These are phyloP conservation scores for Drosophila villosipedis DNA, from an alignment of 2,888 invertebrate species.

Conservation along the genomic window DNA sequence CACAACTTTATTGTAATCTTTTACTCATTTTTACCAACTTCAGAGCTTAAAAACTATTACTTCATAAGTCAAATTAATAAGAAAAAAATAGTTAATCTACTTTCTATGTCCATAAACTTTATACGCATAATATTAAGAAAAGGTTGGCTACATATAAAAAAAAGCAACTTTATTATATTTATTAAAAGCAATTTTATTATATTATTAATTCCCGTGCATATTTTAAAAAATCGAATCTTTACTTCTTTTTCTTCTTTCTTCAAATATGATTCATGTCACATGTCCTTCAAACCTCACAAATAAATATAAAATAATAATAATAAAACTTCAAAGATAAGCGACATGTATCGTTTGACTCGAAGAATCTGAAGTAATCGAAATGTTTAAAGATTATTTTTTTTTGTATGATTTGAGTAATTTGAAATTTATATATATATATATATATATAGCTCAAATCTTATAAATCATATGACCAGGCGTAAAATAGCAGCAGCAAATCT, in stretches of 20 bases:
- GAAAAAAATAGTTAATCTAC: neutral
- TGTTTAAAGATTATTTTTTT: neutral
- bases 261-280: constrained; percentile 11
- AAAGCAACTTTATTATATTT: neutral
- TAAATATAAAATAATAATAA: neutral
- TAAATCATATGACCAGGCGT: neutral
- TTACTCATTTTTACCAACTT: neutral
- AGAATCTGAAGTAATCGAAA: neutral
- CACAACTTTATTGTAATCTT: neutral
- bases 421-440: neutral
- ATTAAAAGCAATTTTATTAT: neutral
- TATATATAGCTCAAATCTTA: neutral
- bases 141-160: too few relatives aligned
- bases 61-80: neutral
- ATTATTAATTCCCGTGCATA: neutral
- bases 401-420: neutral
- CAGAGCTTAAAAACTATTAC: neutral
- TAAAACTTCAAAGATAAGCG: neutral
- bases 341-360: neutral
- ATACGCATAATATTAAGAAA: too few relatives aligned
- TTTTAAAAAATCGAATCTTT: too few relatives aligned
- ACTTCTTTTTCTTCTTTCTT: neutral
- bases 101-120: neutral
- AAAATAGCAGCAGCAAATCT: neutral
- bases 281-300: constrained; percentile 15